Percentiles rank a stretch among this genome's conserved stretches.
Evolutionary conservation across 1,140 invertebrate species (phyloP).

Genomic region (Eciton burchellii): DNA sequence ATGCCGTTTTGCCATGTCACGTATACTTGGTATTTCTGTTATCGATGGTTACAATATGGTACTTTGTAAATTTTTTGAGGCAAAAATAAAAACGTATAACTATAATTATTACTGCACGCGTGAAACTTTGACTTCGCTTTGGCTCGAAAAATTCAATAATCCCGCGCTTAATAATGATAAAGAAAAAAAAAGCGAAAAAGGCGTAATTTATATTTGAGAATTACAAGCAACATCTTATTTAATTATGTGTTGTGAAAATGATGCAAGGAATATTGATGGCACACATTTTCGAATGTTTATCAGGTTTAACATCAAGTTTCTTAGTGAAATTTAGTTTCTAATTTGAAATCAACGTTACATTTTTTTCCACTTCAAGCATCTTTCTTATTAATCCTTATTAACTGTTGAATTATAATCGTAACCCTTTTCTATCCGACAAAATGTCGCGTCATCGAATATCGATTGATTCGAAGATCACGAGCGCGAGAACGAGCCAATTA

Average conservation of each 20-base stretch:
- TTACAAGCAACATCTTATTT: too few relatives aligned
- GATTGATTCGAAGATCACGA: neutral
- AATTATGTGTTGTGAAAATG: too few relatives aligned
- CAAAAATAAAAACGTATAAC: neutral
- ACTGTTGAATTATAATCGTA: neutral
- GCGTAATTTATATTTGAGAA: too few relatives aligned
- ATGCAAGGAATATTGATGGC: too few relatives aligned
- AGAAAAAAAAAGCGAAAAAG: too few relatives aligned
- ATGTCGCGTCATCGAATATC: neutral
- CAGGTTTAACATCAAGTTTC: too few relatives aligned
- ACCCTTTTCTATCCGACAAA: neutral
- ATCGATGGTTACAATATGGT: constrained; percentile 39
- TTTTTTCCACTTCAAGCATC: neutral
- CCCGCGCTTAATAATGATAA: too few relatives aligned
- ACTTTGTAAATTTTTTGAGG: neutral
- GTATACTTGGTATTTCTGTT: constrained; percentile 41
- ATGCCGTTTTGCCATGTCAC: constrained; percentile 34
- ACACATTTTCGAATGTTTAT: too few relatives aligned
- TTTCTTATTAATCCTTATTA: neutral
- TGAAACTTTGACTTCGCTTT: too few relatives aligned
- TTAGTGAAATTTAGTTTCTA: too few relatives aligned
- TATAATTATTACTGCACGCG: neutral
- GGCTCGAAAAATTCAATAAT: too few relatives aligned
- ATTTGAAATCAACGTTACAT: too few relatives aligned
- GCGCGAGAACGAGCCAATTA: neutral